Conservation (phyloP, 2,797 vertebrate genomes). For the Selene dorsalis region DNA sequence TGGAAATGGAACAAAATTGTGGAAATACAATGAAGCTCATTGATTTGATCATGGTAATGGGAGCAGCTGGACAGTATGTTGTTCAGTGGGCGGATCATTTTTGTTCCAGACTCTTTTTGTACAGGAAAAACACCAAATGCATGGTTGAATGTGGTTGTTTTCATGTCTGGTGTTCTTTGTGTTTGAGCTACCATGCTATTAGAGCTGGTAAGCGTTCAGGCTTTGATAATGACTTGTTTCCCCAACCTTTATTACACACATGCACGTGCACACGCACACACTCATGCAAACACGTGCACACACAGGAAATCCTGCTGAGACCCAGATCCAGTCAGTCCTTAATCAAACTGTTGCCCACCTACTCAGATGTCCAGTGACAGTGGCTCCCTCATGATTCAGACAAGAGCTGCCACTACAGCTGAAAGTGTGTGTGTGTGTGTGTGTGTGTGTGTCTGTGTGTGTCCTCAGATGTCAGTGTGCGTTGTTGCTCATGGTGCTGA, state of each 20-base stretch:
- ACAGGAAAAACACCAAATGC: neutral
- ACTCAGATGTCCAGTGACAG: constrained; percentile 23
- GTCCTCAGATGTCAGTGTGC: constrained; percentile 33
- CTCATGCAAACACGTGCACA: neutral
- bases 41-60: neutral
- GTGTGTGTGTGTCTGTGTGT: constrained; percentile 13
- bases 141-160: neutral
- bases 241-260: neutral
- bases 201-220: neutral
- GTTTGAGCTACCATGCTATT: neutral
- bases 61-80: neutral
- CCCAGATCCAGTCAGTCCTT: constrained; percentile 19
- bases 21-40: too few relatives aligned
- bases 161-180: neutral
- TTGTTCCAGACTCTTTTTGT: neutral
- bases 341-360: constrained; percentile 6
- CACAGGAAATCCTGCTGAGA: constrained; percentile 33
- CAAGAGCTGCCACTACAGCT: constrained; percentile 13
- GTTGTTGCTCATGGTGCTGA: constrained; percentile 32
- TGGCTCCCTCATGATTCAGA: constrained; percentile 25
- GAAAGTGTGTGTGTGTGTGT: constrained; percentile 6
- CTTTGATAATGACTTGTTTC: neutral
- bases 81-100: neutral
- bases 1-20: too few relatives aligned
- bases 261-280: neutral